These are phyloP conservation scores for Anseranas semipalmata DNA, from an alignment of 2,113 vertebrate species.

Conservation along the genomic window DNA sequence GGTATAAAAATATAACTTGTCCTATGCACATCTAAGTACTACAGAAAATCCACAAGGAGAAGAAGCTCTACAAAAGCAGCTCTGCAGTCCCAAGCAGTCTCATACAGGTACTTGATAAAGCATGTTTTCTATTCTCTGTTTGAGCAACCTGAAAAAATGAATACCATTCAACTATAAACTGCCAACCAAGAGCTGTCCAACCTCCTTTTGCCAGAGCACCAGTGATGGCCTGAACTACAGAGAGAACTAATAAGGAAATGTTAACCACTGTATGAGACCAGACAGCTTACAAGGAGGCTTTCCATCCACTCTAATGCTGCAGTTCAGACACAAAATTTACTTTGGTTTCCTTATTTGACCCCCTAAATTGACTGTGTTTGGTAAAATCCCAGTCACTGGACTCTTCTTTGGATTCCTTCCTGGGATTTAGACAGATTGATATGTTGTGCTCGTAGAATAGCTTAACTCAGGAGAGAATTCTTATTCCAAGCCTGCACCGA, in stretches of 20 bases:
- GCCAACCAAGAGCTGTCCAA: not conserved
- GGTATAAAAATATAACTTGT: not conserved
- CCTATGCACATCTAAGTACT: not conserved
- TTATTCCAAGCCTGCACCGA: not conserved
- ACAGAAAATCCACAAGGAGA: not conserved
- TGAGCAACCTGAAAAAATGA: not conserved
- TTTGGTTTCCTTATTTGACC: not conserved
- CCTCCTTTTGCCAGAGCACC: not conserved
- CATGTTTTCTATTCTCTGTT: not conserved
- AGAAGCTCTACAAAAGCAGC: not conserved
- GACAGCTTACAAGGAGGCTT: not conserved
- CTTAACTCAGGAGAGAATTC: not conserved
- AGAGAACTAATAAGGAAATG: not conserved
- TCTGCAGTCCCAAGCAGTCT: not conserved
- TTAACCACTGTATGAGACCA: not conserved
- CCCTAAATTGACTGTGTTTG: not conserved
- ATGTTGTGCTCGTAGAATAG: not conserved
- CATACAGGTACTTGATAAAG: not conserved
- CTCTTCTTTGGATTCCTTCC: not conserved
- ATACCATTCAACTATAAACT: not conserved
- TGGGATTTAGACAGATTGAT: not conserved
- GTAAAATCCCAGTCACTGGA: not conserved
- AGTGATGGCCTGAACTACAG: not conserved
- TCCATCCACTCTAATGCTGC: not conserved
- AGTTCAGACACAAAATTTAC: not conserved